Percentiles rank a stretch among this genome's conserved stretches.
Evolutionary conservation across 2,113 vertebrate genomes (phyloP).

Genomic region (Thalassoma bifasciatum): DNA sequence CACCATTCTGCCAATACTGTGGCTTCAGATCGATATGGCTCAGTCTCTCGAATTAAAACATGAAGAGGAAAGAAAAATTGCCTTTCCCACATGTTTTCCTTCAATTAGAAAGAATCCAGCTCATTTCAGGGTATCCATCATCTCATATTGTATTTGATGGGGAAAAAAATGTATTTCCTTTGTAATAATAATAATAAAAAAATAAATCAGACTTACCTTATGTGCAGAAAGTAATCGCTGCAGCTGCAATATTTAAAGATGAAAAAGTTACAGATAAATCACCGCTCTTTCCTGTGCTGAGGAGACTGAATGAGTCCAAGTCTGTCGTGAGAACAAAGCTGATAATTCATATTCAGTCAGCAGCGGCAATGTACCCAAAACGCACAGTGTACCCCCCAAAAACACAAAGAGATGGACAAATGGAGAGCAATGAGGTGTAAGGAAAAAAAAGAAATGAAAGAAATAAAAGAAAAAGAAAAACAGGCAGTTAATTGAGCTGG

Average conservation of each 20-base stretch:
- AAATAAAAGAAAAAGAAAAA: background rate
- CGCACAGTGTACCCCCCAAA: slow-evolving; percentile 30
- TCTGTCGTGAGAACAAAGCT: slow-evolving; percentile 67
- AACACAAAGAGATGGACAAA: background rate
- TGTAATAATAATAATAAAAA: background rate
- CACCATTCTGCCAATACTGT: slow-evolving; percentile 30
- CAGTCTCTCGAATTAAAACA: background rate
- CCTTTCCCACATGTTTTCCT: background rate
- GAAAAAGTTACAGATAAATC: slow-evolving; percentile 78
- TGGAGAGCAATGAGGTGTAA: background rate
- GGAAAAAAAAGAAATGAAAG: background rate
- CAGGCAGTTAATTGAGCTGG: slow-evolving; percentile 15
- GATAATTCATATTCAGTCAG: slow-evolving; percentile 51
- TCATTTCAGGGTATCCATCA: slow-evolving; percentile 31
- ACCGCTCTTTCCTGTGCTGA: slow-evolving; percentile 24
- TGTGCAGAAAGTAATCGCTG: slow-evolving; percentile 63
- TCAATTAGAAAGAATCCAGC: background rate
- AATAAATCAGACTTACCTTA: slow-evolving; percentile 72
- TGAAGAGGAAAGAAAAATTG: background rate
- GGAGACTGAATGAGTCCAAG: slow-evolving; percentile 39
- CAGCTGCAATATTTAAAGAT: slow-evolving; percentile 64
- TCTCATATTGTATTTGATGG: background rate
- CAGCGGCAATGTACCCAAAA: slow-evolving; percentile 43
- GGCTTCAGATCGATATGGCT: background rate
- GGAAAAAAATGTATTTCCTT: slow-evolving; percentile 21